Percentiles rank a stretch among this genome's conserved stretches.
phyloP scores from a whole-genome alignment of 1,140 invertebrate species.

The Teleopsis dalmanni region DNA sequence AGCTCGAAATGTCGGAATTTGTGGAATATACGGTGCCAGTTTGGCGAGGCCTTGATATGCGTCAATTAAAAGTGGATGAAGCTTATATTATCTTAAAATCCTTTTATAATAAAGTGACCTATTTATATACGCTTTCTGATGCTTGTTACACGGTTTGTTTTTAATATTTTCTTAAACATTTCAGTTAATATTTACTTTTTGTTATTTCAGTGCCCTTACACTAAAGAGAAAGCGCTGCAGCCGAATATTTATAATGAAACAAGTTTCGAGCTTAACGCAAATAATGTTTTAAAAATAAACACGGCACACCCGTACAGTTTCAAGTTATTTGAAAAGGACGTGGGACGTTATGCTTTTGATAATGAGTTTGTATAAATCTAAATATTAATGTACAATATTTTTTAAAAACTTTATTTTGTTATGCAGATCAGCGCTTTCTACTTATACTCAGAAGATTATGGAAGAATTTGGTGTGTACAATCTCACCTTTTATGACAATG shows the following conservation, averaged over 20 bases:
- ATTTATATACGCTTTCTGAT: constrained; percentile 32
- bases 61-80: constrained; percentile 28
- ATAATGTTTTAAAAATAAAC: constrained; percentile 2
- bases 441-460: constrained; percentile 27
- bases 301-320: too few relatives aligned
- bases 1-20: constrained; percentile 34
- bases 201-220: constrained; percentile 46
- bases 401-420: constrained; percentile 27
- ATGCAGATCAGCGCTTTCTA: constrained; percentile 17
- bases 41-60: constrained; percentile 37
- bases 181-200: not conserved
- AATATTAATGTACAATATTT: constrained; percentile 45
- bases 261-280: not conserved
- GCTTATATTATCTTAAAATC: constrained; percentile 9
- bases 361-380: constrained; percentile 51
- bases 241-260: constrained; percentile 9
- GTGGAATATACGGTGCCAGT: constrained; percentile 36
- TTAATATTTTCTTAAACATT: not conserved
- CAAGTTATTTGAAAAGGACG: constrained; percentile 37
- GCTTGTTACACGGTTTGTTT: constrained; percentile 32
- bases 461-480: constrained; percentile 70
- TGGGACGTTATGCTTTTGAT: constrained; percentile 45
- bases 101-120: constrained; percentile 9
- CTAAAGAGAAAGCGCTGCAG: constrained; percentile 34
- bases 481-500: constrained; percentile 47